phyloP scores from a whole-genome alignment of 2,888 invertebrate species.

The Acanthoscelides obtectus region DNA sequence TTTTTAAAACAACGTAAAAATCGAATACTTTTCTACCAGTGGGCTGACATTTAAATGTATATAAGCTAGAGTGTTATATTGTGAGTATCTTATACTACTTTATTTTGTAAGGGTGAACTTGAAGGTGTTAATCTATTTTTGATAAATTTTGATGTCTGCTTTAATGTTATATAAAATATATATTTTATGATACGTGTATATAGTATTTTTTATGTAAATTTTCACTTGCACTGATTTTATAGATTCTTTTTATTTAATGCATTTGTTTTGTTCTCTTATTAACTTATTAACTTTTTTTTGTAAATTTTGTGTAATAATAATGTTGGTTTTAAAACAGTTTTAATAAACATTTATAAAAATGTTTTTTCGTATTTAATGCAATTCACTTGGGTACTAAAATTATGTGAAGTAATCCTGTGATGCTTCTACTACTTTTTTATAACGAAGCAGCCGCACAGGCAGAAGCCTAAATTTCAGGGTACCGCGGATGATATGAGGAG shows the following conservation, averaged over 20 bases:
- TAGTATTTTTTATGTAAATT: constrained; percentile 26
- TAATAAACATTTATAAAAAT: constrained; percentile 22
- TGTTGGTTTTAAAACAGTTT: constrained; percentile 32
- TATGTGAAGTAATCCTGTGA: no score
- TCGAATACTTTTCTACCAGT: no score
- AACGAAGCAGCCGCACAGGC: no score
- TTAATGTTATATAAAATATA: constrained; percentile 10
- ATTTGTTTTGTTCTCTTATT: constrained; percentile 33
- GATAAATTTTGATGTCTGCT: constrained; percentile 13
- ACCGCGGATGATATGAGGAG: no score
- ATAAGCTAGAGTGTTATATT: neutral
- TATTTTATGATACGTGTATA: constrained; percentile 7
- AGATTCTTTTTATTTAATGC: constrained; percentile 35
- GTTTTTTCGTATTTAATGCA: neutral
- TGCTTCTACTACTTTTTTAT: no score
- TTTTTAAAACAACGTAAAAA: no score
- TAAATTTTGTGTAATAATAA: constrained; percentile 34
- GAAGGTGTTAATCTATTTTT: constrained; percentile 7
- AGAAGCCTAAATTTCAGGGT: no score
- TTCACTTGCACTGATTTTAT: constrained; percentile 32
- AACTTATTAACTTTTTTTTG: constrained; percentile 38
- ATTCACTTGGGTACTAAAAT: neutral
- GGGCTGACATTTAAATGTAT: neutral
- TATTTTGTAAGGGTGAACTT: neutral
- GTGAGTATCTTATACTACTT: constrained; percentile 3